A percentile compares a stretch with the other conserved stretches of the same genome.
Evolutionary conservation across 2,888 invertebrate species (phyloP).

Genomic region (Mycalesis mineus): DNA sequence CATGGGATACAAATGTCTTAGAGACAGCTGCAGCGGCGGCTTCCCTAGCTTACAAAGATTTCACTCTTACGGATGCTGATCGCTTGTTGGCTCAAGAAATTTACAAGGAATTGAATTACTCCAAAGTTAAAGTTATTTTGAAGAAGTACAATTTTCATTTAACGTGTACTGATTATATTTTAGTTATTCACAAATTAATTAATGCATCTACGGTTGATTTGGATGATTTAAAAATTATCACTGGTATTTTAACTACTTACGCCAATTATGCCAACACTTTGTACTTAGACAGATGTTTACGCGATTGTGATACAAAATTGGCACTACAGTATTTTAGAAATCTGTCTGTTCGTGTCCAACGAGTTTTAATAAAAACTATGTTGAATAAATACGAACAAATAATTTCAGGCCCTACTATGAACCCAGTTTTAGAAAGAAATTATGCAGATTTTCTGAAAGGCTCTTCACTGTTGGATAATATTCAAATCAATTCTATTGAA

Average conservation of each 20-base stretch:
- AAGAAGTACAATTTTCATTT: constrained; percentile 70
- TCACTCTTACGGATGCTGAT: constrained; percentile 59
- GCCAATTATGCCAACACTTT: constrained; percentile 54
- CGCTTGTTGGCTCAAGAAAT: constrained; percentile 56
- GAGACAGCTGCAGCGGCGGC: constrained; percentile 56
- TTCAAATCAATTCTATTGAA: constrained; percentile 52
- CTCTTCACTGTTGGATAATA: constrained; percentile 45
- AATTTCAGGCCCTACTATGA: constrained; percentile 41
- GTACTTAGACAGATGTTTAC: constrained; percentile 61
- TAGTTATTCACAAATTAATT: constrained; percentile 62
- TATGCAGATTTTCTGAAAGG: constrained; percentile 71
- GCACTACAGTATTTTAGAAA: constrained; percentile 58
- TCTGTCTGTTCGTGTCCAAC: constrained; percentile 48
- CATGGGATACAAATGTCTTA: constrained; percentile 56
- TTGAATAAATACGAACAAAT: constrained; percentile 65
- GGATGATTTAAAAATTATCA: constrained; percentile 58
- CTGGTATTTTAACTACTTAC: constrained; percentile 49
- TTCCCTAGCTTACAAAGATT: constrained; percentile 54
- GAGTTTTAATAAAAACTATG: constrained; percentile 50
- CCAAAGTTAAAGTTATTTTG: constrained; percentile 65
- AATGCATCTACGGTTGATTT: constrained; percentile 49
- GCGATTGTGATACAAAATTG: constrained; percentile 55
- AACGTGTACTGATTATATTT: constrained; percentile 57
- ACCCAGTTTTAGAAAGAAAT: constrained; percentile 55
- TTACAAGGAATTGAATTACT: constrained; percentile 63